These are phyloP conservation scores for Bedellia somnulentella DNA, from an alignment of 2,888 invertebrate genomes.

Conservation along the genomic window DNA sequence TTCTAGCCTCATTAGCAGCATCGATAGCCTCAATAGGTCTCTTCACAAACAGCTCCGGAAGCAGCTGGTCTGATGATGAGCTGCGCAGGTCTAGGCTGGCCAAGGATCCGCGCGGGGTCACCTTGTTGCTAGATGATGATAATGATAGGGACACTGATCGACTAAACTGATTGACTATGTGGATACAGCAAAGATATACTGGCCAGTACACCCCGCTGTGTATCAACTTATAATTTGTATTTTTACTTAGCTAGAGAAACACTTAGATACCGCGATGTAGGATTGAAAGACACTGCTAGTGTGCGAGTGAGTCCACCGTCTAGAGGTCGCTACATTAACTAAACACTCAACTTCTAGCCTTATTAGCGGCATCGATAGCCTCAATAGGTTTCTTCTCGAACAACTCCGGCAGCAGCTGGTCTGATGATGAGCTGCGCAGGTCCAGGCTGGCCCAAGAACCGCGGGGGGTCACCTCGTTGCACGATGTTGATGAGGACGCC, in stretches of 20 bases:
- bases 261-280: no score
- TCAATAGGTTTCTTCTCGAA: conserved; percentile 83
- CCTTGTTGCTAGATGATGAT: conserved; percentile 68
- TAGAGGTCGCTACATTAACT: no score
- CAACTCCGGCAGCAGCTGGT: conserved; percentile 83
- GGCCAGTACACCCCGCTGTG: no score
- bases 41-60: conserved; percentile 83
- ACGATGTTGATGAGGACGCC: conserved; percentile 69
- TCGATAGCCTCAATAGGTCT: conserved; percentile 83
- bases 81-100: conserved; percentile 90
- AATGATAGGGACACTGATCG: conserved; percentile 69
- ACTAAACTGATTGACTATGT: no score
- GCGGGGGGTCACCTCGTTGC: conserved; percentile 74
- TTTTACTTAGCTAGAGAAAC: no score
- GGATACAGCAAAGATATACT: no score
- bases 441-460: conserved; percentile 95
- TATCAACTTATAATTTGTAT: no score
- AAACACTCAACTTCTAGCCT: no score
- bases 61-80: conserved; percentile 86
- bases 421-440: conserved; percentile 86
- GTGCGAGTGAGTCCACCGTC: no score
- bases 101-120: conserved; percentile 89
- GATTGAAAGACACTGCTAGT: no score
- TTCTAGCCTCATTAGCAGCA: conserved; percentile 75
- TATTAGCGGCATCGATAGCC: conserved; percentile 79